These are phyloP conservation scores for Ramazzottius varieornatus DNA, from an alignment of 2,888 invertebrate species.

Conservation along the genomic window DNA sequence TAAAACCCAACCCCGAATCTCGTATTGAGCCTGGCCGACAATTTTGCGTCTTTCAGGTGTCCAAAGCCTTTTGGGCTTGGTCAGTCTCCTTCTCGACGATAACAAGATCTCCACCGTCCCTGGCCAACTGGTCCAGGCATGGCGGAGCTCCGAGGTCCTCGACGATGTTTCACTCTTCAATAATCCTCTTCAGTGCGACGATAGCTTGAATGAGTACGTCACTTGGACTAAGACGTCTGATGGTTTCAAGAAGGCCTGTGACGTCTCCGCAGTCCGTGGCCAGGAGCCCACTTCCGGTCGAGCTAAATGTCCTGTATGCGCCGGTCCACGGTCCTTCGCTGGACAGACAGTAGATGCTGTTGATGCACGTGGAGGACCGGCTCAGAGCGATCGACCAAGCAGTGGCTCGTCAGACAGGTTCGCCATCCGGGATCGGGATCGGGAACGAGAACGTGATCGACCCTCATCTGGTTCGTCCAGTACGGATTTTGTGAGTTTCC, in stretches of 20 bases:
- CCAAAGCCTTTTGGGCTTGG: neutral
- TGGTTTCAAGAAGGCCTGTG: neutral
- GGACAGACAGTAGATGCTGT: neutral
- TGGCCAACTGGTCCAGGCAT: neutral
- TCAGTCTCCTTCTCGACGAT: neutral
- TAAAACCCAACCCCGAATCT: neutral
- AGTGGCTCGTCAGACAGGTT: neutral
- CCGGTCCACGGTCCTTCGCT: neutral
- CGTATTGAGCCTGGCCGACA: too few species aligned
- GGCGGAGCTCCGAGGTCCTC: neutral
- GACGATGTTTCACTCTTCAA: neutral
- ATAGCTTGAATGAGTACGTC: neutral
- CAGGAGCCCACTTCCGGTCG: neutral
- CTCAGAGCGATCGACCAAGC: neutral
- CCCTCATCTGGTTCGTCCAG: neutral
- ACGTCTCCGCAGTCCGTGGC: neutral
- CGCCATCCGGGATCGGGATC: too few species aligned
- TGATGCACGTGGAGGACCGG: neutral
- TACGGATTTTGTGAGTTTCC: neutral
- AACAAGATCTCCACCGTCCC: neutral
- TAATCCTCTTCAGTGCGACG: neutral
- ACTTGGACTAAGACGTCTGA: neutral
- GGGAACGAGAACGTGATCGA: too few species aligned
- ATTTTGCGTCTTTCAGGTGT: neutral
- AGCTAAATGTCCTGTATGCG: neutral